Base-by-base conservation (phyloP, 2,888 invertebrate species). In the Tetramorium bicarinatum region DNA sequence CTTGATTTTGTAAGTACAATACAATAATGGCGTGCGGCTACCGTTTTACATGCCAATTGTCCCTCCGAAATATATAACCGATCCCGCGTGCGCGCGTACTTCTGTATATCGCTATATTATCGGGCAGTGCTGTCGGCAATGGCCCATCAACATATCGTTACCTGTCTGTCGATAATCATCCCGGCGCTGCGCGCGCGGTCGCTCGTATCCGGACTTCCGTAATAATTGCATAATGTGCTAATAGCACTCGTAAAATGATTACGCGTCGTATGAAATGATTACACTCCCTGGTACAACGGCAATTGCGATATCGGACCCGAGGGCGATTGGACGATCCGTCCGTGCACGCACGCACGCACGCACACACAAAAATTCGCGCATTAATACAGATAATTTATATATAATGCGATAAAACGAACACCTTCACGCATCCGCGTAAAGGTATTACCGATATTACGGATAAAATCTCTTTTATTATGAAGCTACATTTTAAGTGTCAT, bases 211-310 rank as follows among this genome's bases (percentile, higher is more conserved):
- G 79, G 72, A 80, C 79, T 80, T 80, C 47, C 79, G 79, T 80
- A 80, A 80, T 80, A 80, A 80, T 80, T 80, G 79, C 79, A 72
- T 80, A 80, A 80, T 80, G 79, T 59, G 79, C 72, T 80, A 80
- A 80, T 80, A 80, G 79, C 79, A 59, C 72, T 71, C 79, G 72
- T 80, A 80, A 80, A 80, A 80, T 80, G 79, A 47, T 80, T 72
- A 80, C 59, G 72, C 56, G 79, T 80, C 79, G 25, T 72, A 72
- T 80, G 79, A 80, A 80, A 80, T 80, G 72, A 80, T 80, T 71
- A 80, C 59, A 80, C 59, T 59, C 41, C 18, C 25, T 6, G 52
- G 34, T 44, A 25, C 47, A 47, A 59, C 38, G 72, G 72, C 79
- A 59, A 80, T 71, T 79, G 71, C 71, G 59, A 71, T 47, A 71